These are phyloP conservation scores for pig (Sus scrofa) DNA, from an alignment of 2,113 vertebrate species.

Conservation along the genomic window T2T-Sscrofa CM000814.6:84220001-84220500, in stretches of 20 bases:
- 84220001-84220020: constrained; percentile 94
- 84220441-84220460: not conserved
- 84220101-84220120: not conserved
- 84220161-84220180: not conserved
- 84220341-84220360: not conserved
- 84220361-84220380: not conserved
- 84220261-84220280: not conserved
- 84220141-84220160: not conserved
- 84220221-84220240: not conserved
- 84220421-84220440: not conserved
- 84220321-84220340: not conserved
- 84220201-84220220: not conserved
- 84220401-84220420: not conserved
- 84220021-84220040: not conserved
- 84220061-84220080: not conserved
- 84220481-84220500: not conserved
- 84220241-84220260: not conserved
- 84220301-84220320: not conserved
- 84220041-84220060: not conserved
- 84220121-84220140: not conserved
- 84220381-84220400: not conserved
- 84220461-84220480: not conserved
- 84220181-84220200: constrained; percentile 40
- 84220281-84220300: not conserved
- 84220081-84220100: not conserved